Evolutionary conservation across 2,113 vertebrate species (phyloP).

Genomic region (Paedocypris sp.): DNA sequence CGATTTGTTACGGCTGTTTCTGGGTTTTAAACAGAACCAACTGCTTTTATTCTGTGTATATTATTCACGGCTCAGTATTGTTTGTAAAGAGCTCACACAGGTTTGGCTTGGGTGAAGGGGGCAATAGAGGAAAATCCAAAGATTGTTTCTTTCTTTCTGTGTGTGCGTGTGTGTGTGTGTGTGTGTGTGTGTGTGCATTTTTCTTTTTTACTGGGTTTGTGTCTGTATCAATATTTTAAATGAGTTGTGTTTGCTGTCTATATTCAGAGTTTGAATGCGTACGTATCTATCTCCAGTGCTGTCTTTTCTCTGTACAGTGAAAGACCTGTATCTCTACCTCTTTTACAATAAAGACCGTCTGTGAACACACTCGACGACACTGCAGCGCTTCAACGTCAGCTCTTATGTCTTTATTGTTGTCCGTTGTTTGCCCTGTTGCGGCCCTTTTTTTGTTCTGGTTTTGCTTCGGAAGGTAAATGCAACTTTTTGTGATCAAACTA

Average conservation of each 20-base stretch:
- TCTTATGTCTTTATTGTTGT: not conserved
- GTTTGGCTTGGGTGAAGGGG: constrained; percentile 51
- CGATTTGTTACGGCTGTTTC: constrained; percentile 28
- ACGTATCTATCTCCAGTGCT: constrained; percentile 62
- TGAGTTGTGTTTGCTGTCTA: constrained; percentile 48
- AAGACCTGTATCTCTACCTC: constrained; percentile 75
- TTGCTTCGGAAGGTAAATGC: too few species aligned
- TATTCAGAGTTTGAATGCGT: constrained; percentile 56
- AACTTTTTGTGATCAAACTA: too few species aligned
- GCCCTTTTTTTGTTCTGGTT: too few species aligned
- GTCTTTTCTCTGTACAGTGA: constrained; percentile 71
- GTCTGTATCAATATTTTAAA: constrained; percentile 44
- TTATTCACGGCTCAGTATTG: constrained; percentile 46
- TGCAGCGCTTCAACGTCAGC: not conserved
- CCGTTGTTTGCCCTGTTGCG: too few species aligned
- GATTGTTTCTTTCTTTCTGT: constrained; percentile 52
- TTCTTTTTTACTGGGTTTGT: constrained; percentile 39
- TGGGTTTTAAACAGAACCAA: constrained; percentile 40
- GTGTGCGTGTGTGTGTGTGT: constrained; percentile 52
- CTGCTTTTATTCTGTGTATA: constrained; percentile 53
- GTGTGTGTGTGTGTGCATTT: constrained; percentile 29
- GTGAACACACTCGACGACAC: constrained; percentile 55
- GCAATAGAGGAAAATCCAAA: constrained; percentile 69
- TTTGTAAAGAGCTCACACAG: constrained; percentile 52
- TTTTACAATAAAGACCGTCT: constrained; percentile 74